Base-by-base conservation (phyloP, 2,797 vertebrate species). In the Rhabdomys pumilio region DNA sequence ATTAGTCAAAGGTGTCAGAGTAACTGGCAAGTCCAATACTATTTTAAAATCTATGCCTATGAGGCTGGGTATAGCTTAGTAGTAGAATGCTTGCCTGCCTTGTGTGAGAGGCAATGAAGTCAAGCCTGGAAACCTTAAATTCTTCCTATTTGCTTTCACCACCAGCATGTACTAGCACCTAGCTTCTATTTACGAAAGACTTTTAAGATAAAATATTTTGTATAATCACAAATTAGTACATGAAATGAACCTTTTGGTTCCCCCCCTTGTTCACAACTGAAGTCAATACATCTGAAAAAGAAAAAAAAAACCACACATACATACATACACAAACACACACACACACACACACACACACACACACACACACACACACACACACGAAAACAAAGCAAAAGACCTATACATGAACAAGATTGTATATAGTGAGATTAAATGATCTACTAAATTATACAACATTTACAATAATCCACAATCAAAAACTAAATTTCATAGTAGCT, bases 401-500 rank as follows among this genome's bases (percentile, higher is more conserved):
- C 79, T 7, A 92, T 12, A 41, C 4, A n/a, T 29, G n/a, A 55
- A 73, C 8, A n/a, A 88, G 34, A 92, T 77, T 90, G 50, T 67
- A 90, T 80, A 75, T 13, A 84, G 82, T 76, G 69, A 88, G 17
- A 93, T 77, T 86, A 93, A 90, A 41, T 53, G 85, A 69, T n/a
- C 14, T 95, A 95, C 85, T 93, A 83, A 92, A 89, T 69, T 83
- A 85, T 4, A 93, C n/a, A 81, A 72, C 17, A 97, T 65, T 94
- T 38, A 91, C 0, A 94, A 14, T 57, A 90, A 63, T 82, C 17
- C 26, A 97, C 0, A 13, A 93, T 61, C 15, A 89, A 91, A 94
- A 31, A 90, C 57, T 67, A 0, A 73, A 72, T 72, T 93, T 95
- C 17, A 65, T 22, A 59, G 55, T n/a, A 59, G 53, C 47, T 96